Evolutionary conservation across 2,797 vertebrate species (phyloP).

Genomic region (Fistularia commersonii): DNA sequence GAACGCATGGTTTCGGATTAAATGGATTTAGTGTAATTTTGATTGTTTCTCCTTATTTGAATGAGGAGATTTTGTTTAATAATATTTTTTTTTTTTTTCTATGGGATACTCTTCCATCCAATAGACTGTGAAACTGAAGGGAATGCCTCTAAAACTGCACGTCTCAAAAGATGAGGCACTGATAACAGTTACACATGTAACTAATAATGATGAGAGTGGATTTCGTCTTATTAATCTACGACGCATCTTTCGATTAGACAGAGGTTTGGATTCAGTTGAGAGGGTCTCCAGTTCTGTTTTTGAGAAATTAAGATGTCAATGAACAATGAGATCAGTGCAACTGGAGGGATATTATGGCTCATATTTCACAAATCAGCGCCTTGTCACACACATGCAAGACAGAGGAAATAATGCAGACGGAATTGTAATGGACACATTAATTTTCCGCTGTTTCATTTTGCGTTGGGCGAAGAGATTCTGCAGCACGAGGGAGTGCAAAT

Average conservation of each 20-base stretch:
- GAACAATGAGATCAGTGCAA: slow-evolving; percentile 3
- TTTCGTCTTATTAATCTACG: too few relatives aligned
- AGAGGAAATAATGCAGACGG: background rate
- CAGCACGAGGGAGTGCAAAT: slow-evolving; percentile 28
- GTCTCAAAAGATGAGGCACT: too few relatives aligned
- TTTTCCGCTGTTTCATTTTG: slow-evolving; percentile 28
- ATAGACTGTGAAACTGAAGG: too few relatives aligned
- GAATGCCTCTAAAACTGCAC: too few relatives aligned
- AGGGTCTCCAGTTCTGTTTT: slow-evolving; percentile 3
- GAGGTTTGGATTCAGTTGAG: slow-evolving; percentile 3
- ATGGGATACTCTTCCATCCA: too few relatives aligned
- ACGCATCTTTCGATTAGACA: background rate
- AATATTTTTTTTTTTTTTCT: too few relatives aligned
- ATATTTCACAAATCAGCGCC: slow-evolving; percentile 4
- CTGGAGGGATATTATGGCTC: slow-evolving; percentile 1
- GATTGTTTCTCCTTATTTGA: too few relatives aligned
- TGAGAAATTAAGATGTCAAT: background rate
- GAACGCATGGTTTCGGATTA: too few relatives aligned
- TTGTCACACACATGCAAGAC: slow-evolving; percentile 1
- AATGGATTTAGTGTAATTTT: too few relatives aligned
- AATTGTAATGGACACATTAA: slow-evolving; percentile 35
- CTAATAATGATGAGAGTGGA: too few relatives aligned
- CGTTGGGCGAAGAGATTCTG: slow-evolving; percentile 25
- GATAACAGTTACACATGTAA: too few relatives aligned
- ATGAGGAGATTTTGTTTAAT: too few relatives aligned